Evolutionary conservation across 1,140 invertebrate species (phyloP), one percentile per base, ranked within the genome.

Genomic region (Trigoniulus corallinus): DNA sequence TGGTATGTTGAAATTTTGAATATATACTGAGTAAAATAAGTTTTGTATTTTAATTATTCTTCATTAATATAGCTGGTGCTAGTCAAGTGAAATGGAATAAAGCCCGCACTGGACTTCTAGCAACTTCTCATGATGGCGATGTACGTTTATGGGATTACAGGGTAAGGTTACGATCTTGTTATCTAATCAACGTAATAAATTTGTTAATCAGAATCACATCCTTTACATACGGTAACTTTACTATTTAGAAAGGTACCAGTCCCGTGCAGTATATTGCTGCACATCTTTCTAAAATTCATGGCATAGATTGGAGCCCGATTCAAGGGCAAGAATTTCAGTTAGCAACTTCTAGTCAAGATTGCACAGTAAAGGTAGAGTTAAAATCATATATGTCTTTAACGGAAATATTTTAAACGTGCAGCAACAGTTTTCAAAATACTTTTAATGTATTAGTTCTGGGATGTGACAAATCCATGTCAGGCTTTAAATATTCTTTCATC

Each of bases 41-140:
- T 44, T 39, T 20, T 44, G n/a, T 21, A 47, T 3, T 20, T 18
- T n/a, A 22, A 43, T 21, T 53, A 24, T 15, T 51, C 45, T 20
- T 48, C 13, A 24, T 34, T 49, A 18, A n/a, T 34, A 55, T 62
- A 80, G 87, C 87, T 66, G 88, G 89, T 53, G 86, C 88, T 10
- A 87, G 83, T 24, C 88, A 95, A 74, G 89, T 95, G 0, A 80
- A 86, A 62, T 97, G 92, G 82, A 94, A 93, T 66, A 78, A 82
- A 60, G 74, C 89, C 26, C 81, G 81, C 7, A 73, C 78, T 13
- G 74, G 92, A 64, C 72, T 87, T 45, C 70, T 97, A 55, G 91
- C 92, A 1, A 94, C 91, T 41, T 84, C 89, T 45, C 89, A 96
- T 67, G 89, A 94, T 64, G 89, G 88, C 15, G 91, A 96, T 68